phyloP scores from a whole-genome alignment of 2,113 vertebrate genomes.

The Triplophysa dalaica region DNA sequence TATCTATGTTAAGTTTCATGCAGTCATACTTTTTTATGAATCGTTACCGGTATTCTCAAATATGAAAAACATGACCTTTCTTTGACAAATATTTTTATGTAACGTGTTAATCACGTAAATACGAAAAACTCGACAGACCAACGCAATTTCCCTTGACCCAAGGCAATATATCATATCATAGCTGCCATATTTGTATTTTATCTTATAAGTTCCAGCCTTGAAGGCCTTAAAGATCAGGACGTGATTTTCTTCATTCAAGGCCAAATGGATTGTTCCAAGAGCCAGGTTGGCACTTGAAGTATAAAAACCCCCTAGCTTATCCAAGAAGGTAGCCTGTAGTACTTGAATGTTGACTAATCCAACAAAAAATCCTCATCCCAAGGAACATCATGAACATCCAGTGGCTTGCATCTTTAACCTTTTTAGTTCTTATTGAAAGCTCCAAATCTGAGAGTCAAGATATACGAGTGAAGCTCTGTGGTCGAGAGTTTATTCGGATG shows the following conservation, averaged over 20 bases:
- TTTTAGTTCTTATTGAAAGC: conserved; percentile 55
- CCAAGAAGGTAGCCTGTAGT: background rate
- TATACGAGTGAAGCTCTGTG: conserved; percentile 67
- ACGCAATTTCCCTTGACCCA: conserved; percentile 18
- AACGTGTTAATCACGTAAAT: background rate
- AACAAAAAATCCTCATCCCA: background rate
- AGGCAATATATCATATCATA: conserved; percentile 48
- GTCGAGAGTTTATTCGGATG: conserved; percentile 70
- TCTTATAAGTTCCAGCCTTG: conserved; percentile 66
- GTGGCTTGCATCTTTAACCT: conserved; percentile 55
- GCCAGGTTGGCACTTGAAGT: conserved; percentile 16
- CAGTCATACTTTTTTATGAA: no score
- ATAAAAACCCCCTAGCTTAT: conserved; percentile 59
- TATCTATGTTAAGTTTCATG: no score
- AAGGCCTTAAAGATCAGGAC: conserved; percentile 67
- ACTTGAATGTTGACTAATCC: background rate
- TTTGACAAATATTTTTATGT: background rate
- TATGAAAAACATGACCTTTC: background rate
- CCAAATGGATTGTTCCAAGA: conserved; percentile 44
- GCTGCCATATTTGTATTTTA: conserved; percentile 62
- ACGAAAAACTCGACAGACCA: background rate
- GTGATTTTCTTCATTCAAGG: conserved; percentile 71
- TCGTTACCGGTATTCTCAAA: background rate
- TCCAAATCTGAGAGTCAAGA: conserved; percentile 59
- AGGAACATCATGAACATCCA: conserved; percentile 58